Percentiles rank a stretch among this genome's conserved stretches.
Conservation (phyloP, 1,140 invertebrate genomes). For the Phocides pigmalion region DNA sequence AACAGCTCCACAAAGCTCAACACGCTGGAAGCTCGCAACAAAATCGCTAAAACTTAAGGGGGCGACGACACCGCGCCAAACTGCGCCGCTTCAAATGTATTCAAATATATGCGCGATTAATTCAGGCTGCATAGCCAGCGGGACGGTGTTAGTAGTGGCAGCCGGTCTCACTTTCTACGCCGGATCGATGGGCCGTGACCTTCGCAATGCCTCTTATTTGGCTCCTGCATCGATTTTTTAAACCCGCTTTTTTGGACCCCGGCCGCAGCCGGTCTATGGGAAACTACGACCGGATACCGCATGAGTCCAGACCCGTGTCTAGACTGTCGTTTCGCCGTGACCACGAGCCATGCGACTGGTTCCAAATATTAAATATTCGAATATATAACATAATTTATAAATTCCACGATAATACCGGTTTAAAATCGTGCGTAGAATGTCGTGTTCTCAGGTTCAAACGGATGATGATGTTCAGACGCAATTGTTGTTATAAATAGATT, state of each 20-base stretch:
- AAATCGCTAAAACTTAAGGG: conserved; percentile 81
- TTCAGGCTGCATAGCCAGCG: conserved; percentile 85
- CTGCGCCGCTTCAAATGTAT: conserved; percentile 84
- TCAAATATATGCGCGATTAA: conserved; percentile 88
- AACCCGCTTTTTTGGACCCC: conserved; percentile 11
- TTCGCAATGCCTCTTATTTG: conserved; percentile 77
- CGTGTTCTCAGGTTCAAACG: too few species aligned
- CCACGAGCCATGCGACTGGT: too few species aligned
- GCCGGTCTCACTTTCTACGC: conserved; percentile 81
- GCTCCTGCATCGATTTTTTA: conserved; percentile 68
- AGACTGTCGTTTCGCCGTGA: too few species aligned
- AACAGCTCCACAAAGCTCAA: background rate
- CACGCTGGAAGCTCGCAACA: conserved; percentile 46
- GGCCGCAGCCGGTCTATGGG: too few species aligned
- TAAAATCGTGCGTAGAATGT: too few species aligned
- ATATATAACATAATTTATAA: too few species aligned
- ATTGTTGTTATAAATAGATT: too few species aligned
- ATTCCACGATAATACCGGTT: too few species aligned
- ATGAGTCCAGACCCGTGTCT: too few species aligned
- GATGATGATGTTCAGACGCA: too few species aligned
- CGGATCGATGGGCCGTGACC: conserved; percentile 83
- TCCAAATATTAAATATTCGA: too few species aligned
- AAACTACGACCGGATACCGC: too few species aligned
- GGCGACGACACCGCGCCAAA: conserved; percentile 76
- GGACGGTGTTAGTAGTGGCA: conserved; percentile 82